A percentile compares a stretch with the other conserved stretches of the same genome.
These are phyloP conservation scores for Novumbra hubbsi DNA, from an alignment of 2,797 vertebrate species.

Conservation along the genomic window DNA sequence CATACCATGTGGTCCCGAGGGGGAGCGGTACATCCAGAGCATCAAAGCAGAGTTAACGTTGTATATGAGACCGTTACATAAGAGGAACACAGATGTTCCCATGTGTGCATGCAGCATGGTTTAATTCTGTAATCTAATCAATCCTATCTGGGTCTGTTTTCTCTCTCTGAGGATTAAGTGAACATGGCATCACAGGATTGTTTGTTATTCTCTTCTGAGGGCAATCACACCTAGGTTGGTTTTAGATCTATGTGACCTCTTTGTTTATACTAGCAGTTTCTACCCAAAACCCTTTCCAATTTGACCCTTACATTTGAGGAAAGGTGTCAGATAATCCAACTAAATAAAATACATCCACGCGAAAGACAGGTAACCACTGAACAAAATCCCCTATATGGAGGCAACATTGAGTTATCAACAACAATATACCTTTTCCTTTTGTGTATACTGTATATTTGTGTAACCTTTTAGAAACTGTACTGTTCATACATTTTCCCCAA, in stretches of 20 bases:
- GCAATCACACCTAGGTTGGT: background rate
- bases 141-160: constrained; percentile 31
- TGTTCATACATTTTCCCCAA: too few species aligned
- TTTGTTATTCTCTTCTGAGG: background rate
- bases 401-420: constrained; percentile 43
- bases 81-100: constrained; percentile 42
- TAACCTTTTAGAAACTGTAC: too few species aligned
- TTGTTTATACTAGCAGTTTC: background rate
- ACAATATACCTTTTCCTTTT: constrained; percentile 35
- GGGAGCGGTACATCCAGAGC: constrained; percentile 42
- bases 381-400: background rate
- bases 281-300: background rate
- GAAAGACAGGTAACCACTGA: constrained; percentile 12
- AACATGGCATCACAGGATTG: background rate
- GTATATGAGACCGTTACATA: constrained; percentile 36
- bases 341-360: background rate
- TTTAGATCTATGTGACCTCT: background rate
- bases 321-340: background rate
- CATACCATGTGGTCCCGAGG: constrained; percentile 34
- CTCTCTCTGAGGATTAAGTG: constrained; percentile 1
- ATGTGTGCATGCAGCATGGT: constrained; percentile 31
- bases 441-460: too few species aligned
- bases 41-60: constrained; percentile 57
- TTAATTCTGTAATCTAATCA: constrained; percentile 34
- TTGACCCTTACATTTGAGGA: background rate